Evolutionary conservation across 2,888 invertebrate species (phyloP), one percentile per base, ranked within the genome.

Genomic region (Leptopilina myrica): DNA sequence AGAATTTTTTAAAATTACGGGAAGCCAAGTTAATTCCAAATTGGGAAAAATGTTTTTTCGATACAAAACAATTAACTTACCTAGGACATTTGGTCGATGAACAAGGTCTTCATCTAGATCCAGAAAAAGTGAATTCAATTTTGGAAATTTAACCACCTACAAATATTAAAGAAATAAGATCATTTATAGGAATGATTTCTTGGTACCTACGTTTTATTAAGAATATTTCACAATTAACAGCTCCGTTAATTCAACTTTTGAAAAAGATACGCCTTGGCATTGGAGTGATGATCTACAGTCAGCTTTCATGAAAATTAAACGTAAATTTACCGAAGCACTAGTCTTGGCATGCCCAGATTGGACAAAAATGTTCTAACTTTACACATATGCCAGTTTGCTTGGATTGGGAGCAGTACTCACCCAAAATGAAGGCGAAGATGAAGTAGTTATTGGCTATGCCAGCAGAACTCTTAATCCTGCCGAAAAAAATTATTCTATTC

Each of bases 181-280:
- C 84, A 14, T 87, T 87, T 43, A 59, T 85, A 0, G 86, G 85
- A 20, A 82, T 86, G 53, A 76, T 84, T 1, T 85, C 87, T 0
- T 87, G 85, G 85, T 86, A 86, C 56, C 59, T 78, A 0, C 62
- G 79, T 15, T 82, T 82, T n/a, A 73, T 83, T 1, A 77, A 78
- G 5, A 76, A 80, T 8, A 66, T 75, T 2, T 20, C 80, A 5
- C n/a, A 56, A 3, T n/a, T 78, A 0, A 59, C 78, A 6, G n/a
- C 46, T 0, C 76, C 81, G 0, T 12, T 82, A 12, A 78, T 78
- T 5, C 65, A 77, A 9, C 14, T 84, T 0, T 5, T 75, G 69
- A 59, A 5, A 82, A 80, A n/a, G 20, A 59, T 3, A 64, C 9
- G 1, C 53, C 9, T 11, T 84, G 82, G 84, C 4, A 14, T 2